Evolutionary conservation across 2,113 vertebrate genomes (phyloP).

Genomic region (Tylochromis polylepis): DNA sequence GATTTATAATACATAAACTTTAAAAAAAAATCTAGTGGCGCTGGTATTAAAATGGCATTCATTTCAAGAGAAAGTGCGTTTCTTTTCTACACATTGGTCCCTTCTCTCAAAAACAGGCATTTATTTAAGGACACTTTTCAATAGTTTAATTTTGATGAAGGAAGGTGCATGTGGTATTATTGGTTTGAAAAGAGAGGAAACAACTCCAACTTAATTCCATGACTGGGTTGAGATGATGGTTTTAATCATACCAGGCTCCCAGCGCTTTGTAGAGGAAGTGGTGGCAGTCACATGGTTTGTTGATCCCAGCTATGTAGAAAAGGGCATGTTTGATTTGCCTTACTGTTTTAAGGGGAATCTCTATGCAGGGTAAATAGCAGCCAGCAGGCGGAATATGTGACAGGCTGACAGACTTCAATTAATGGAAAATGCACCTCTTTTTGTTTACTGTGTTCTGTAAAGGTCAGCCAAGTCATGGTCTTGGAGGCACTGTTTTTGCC

Average conservation of each 20-base stretch:
- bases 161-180: slow-evolving; percentile 11
- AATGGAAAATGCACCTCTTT: slow-evolving; percentile 86
- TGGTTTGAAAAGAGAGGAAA: slow-evolving; percentile 17
- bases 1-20: slow-evolving; percentile 27
- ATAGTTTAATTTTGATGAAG: slow-evolving; percentile 6
- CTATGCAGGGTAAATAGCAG: slow-evolving; percentile 90
- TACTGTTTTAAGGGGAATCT: slow-evolving; percentile 77
- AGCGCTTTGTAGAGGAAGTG: slow-evolving; percentile 64
- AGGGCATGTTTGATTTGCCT: slow-evolving; percentile 76
- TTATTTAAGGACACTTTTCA: neutral
- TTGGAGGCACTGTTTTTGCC: slow-evolving; percentile 86
- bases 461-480: slow-evolving; percentile 82
- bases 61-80: neutral
- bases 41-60: neutral
- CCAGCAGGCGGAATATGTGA: slow-evolving; percentile 81
- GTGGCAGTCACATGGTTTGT: slow-evolving; percentile 63
- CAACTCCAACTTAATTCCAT: slow-evolving; percentile 46
- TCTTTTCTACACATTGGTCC: neutral
- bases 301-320: slow-evolving; percentile 63
- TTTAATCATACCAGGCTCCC: slow-evolving; percentile 62
- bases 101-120: neutral
- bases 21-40: neutral
- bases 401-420: slow-evolving; percentile 84
- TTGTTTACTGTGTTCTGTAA: slow-evolving; percentile 90
- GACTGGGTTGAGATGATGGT: slow-evolving; percentile 51